phyloP scores from a whole-genome alignment of 2,797 vertebrate genomes.

The Hephaestus fuliginosus region DNA sequence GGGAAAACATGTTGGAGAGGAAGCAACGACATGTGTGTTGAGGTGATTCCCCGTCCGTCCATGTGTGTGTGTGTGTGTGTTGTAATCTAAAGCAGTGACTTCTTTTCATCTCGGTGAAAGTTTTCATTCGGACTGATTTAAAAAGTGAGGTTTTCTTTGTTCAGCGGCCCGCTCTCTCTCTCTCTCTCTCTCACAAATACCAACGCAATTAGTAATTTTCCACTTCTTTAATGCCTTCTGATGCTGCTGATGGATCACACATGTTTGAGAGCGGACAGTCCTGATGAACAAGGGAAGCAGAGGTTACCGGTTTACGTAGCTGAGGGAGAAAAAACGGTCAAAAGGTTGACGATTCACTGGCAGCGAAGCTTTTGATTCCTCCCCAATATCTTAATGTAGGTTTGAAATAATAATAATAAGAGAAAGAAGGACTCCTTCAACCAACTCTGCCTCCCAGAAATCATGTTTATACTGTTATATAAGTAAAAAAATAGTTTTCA shows the following conservation, averaged over 20 bases:
- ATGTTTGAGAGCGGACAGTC: constrained; percentile 50
- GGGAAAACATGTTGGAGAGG: constrained; percentile 33
- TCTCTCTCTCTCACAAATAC: constrained; percentile 42
- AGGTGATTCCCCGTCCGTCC: constrained; percentile 26
- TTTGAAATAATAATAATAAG: no score
- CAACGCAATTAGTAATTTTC: constrained; percentile 54
- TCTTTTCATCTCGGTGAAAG: constrained; percentile 41
- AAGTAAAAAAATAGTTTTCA: no score
- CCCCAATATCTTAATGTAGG: no score
- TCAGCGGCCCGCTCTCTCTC: background rate
- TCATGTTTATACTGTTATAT: no score
- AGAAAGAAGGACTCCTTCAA: no score
- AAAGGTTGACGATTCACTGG: no score
- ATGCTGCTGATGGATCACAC: constrained; percentile 66
- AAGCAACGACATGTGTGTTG: constrained; percentile 21
- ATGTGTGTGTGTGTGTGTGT: constrained; percentile 8
- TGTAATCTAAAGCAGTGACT: constrained; percentile 39
- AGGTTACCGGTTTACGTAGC: background rate
- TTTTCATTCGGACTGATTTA: constrained; percentile 36
- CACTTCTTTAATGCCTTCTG: constrained; percentile 36
- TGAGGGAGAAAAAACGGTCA: background rate
- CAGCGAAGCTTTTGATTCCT: no score
- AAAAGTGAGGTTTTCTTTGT: constrained; percentile 48
- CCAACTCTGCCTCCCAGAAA: no score
- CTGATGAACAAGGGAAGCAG: constrained; percentile 18